Evolutionary conservation across 1,140 invertebrate species (phyloP).

Genomic region (Leptopilina clavipes): DNA sequence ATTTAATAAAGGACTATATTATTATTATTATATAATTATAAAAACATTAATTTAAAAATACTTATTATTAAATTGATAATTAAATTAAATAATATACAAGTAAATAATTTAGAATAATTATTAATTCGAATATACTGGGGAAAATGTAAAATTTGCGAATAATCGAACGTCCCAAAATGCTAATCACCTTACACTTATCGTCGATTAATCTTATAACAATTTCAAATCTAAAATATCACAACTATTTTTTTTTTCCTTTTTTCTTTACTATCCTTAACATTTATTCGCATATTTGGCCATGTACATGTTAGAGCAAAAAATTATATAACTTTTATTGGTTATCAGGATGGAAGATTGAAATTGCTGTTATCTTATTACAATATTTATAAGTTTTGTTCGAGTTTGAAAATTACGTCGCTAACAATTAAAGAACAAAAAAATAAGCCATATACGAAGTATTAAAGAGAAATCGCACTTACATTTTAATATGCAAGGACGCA

Average conservation of each 20-base stretch:
- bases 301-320: slow-evolving; percentile 44
- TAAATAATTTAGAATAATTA: no score
- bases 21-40: no score
- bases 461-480: slow-evolving; percentile 40
- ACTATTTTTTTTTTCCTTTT: slow-evolving; percentile 42
- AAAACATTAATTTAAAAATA: no score
- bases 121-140: not conserved
- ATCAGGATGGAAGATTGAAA: slow-evolving; percentile 60
- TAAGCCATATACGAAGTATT: slow-evolving; percentile 46
- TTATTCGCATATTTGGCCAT: slow-evolving; percentile 34
- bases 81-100: no score
- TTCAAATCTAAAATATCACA: slow-evolving; percentile 48
- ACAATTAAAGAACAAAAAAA: slow-evolving; percentile 50
- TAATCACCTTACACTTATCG: slow-evolving; percentile 29
- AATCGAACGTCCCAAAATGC: not conserved
- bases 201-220: slow-evolving; percentile 40
- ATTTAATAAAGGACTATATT: no score
- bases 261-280: slow-evolving; percentile 8
- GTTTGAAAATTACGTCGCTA: slow-evolving; percentile 45
- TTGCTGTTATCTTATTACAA: slow-evolving; percentile 36
- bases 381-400: slow-evolving; percentile 44
- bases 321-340: slow-evolving; percentile 36
- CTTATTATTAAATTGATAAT: no score
- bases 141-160: not conserved
- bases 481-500: slow-evolving; percentile 63